Evolutionary conservation across 2,113 vertebrate species (phyloP).

Genomic region (Gnathonemus echidnorhynchus): DNA sequence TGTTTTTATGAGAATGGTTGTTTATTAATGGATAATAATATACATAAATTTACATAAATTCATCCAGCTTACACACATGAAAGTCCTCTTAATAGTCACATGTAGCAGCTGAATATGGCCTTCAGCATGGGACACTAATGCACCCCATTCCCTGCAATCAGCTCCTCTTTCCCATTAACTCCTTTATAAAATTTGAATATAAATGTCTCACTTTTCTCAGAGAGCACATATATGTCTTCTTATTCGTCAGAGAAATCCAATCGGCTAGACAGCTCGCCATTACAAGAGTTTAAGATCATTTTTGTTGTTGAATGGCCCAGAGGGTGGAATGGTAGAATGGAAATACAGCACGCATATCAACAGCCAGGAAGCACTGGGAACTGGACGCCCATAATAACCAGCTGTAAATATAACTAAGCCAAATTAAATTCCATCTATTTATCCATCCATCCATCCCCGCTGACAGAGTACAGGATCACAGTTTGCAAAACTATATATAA

Average conservation of each 20-base stretch:
- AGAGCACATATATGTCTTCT: constrained; percentile 13
- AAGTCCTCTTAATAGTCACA: neutral
- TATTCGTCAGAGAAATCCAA: neutral
- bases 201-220: neutral
- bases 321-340: neutral
- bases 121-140: constrained; percentile 5
- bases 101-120: neutral
- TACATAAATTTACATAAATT: neutral
- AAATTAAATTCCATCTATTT: neutral
- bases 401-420: neutral
- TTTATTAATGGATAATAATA: neutral
- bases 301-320: neutral
- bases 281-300: neutral
- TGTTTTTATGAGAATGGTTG: neutral
- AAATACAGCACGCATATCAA: neutral
- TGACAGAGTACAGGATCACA: neutral
- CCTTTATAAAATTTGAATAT: constrained; percentile 13
- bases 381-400: neutral
- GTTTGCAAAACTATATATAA: neutral
- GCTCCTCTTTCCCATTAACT: constrained; percentile 1
- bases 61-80: neutral
- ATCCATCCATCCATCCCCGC: neutral
- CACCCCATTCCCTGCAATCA: constrained; percentile 9
- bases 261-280: neutral
- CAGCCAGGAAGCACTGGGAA: neutral